phyloP scores from a whole-genome alignment of 2,888 invertebrate species.

The Coecobrya sp. region DNA sequence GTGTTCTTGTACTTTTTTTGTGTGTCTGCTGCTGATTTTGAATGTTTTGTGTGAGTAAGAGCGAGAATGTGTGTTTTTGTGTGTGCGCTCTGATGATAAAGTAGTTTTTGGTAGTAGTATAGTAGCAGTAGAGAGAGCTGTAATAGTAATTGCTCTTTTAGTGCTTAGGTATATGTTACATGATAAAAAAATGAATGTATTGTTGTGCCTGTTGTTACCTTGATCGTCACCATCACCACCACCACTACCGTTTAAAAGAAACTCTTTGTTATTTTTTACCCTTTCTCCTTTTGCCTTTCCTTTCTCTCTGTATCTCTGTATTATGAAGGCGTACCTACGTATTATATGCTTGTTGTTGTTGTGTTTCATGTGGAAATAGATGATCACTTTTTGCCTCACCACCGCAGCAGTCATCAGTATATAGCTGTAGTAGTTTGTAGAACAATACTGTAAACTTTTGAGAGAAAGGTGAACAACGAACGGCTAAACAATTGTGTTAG shows the following conservation, averaged over 20 bases:
- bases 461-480: neutral
- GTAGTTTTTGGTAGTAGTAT: neutral
- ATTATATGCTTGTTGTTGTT: neutral
- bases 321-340: neutral
- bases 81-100: conserved; percentile 8
- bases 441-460: neutral
- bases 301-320: neutral
- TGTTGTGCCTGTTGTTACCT: neutral
- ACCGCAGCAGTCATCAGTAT: neutral
- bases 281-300: neutral
- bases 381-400: neutral
- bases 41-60: neutral
- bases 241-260: neutral
- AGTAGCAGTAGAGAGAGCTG: neutral
- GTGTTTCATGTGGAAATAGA: conserved; percentile 43
- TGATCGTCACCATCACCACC: conserved; percentile 14
- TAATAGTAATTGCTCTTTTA: conserved; percentile 58
- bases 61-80: neutral
- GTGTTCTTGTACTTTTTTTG: neutral
- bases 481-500: neutral
- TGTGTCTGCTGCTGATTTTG: neutral
- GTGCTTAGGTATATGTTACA: conserved; percentile 2
- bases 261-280: neutral
- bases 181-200: neutral
- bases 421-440: neutral